phyloP scores from a whole-genome alignment of 1,140 invertebrate species.

The Penaeus japonicus region DNA sequence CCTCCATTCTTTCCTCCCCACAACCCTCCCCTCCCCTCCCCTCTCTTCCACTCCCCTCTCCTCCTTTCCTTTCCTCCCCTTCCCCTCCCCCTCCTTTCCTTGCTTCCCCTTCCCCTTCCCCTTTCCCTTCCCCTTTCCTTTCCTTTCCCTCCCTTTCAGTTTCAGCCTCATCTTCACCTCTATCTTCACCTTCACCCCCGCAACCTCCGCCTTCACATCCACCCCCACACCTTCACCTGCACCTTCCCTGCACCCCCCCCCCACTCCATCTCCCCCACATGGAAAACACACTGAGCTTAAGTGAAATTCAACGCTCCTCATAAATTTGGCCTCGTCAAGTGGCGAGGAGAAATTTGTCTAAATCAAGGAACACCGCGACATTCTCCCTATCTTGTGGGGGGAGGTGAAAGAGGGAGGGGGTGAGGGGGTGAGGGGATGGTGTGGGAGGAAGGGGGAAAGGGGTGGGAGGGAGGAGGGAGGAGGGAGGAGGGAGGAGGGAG shows the following conservation, averaged over 20 bases:
- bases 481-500: neutral
- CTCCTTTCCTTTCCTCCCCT: neutral
- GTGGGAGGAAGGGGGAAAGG: neutral
- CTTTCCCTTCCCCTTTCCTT: neutral
- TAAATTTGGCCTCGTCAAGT: too few relatives aligned
- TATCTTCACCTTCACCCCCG: neutral
- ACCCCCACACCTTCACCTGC: neutral
- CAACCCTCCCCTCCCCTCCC: neutral
- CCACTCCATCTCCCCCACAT: neutral
- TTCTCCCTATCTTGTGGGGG: too few relatives aligned
- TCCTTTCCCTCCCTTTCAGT: neutral
- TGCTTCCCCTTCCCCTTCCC: neutral
- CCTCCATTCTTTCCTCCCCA: neutral
- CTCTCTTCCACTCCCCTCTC: neutral
- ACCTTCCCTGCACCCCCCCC: too few relatives aligned
- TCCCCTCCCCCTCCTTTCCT: neutral
- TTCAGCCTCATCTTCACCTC: neutral
- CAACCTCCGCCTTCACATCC: neutral
- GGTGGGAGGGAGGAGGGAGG: neutral
- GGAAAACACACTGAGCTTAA: too few relatives aligned
- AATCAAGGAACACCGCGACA: too few relatives aligned
- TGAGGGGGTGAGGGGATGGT: neutral
- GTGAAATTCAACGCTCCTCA: too few relatives aligned
- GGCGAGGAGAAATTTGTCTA: too few relatives aligned
- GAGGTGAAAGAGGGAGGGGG: neutral